A percentile compares a stretch with the other conserved stretches of the same genome.
phyloP scores from a whole-genome alignment of 2,113 vertebrate species.

The Gallinago paraguaiae region DNA sequence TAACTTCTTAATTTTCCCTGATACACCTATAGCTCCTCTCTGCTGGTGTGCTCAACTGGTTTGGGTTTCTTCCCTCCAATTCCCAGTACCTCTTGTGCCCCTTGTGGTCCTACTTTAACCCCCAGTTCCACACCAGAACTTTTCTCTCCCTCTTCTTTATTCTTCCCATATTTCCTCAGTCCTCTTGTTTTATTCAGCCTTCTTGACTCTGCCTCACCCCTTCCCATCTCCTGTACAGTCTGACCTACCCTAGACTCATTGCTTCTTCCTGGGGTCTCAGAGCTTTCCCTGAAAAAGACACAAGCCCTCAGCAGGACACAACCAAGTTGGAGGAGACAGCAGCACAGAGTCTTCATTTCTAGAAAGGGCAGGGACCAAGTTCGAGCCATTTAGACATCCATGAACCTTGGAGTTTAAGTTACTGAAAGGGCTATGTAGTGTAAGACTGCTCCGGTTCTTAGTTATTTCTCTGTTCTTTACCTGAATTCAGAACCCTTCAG shows the following conservation, averaged over 20 bases:
- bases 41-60: neutral
- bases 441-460: neutral
- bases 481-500: neutral
- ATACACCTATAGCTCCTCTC: neutral
- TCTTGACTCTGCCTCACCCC: neutral
- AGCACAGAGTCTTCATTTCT: neutral
- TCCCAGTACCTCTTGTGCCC: neutral
- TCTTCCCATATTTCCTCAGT: neutral
- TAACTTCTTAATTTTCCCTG: neutral
- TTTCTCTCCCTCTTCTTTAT: neutral
- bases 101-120: neutral
- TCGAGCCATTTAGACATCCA: fast-evolving
- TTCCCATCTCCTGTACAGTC: neutral
- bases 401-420: neutral
- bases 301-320: neutral
- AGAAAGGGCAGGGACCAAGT: neutral
- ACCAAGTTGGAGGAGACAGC: neutral
- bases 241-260: neutral
- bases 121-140: neutral
- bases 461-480: neutral
- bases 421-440: neutral
- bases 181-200: neutral
- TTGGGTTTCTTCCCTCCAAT: neutral
- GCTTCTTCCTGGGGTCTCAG: neutral
- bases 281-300: neutral